Evolutionary conservation across 2,113 vertebrate genomes (phyloP), one percentile per base, ranked within the genome.

Genomic region (Alectura lathami): DNA sequence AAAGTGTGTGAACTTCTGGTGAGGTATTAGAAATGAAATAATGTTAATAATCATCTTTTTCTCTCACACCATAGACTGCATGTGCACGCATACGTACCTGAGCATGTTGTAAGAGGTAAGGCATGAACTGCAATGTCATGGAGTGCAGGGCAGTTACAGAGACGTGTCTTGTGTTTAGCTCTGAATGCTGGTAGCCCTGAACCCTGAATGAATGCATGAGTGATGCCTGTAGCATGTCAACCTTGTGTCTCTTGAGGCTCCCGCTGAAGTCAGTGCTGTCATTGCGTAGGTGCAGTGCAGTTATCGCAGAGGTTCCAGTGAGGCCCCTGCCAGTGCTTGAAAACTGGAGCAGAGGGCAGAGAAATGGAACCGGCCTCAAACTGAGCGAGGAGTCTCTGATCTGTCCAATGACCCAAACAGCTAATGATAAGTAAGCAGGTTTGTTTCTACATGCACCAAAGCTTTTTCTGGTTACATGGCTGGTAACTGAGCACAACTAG

Each of bases 121-220:
- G 26, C 70, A 27, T 0, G 0, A n/a, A 17, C 64, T 69, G 17
- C 15, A 53, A 27, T 82, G 92, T 54, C 0, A 0, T 15, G 24
- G 84, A 54, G 40, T 60, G 20, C 27, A 15, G 48, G 29, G 27
- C 57, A 67, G 14, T 23, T 85, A 47, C 16, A 64, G 29, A 54
- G 24, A 8, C 38, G 36, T 45, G n/a, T 36, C 82, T 88, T 73
- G 27, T 63, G 57, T 87, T 73, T 36, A 66, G 34, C 26, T 45
- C 53, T 43, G 43, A 68, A 36, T 38, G 69, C 30, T 22, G 40
- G 24, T 24, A 70, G 80, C 68, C 26, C 38, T 75, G 32, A 17
- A 23, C 38, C 69, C 88, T 10, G 38, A 76, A 75, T 1, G 3
- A n/a, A 51, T 68, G 57, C 0, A 0, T 47, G 74, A 92, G 30